A percentile compares a stretch with the other conserved stretches of the same genome.
Evolutionary conservation across 2,113 vertebrate species (phyloP).

Genomic region (Choloepus hoffmanni): DNA sequence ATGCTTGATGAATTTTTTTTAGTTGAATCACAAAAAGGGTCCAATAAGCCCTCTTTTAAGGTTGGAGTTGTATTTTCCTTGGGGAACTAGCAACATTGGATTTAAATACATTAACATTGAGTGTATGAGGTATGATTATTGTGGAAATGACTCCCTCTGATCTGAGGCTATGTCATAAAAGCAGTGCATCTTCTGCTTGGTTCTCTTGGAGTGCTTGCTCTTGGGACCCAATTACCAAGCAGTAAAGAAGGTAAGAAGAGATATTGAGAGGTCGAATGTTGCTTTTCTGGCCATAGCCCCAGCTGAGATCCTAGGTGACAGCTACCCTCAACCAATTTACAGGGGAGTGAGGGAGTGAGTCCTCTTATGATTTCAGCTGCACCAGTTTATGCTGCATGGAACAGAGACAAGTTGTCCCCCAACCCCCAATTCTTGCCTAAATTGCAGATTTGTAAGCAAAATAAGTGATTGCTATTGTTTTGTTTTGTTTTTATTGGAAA

Average conservation of each 20-base stretch:
- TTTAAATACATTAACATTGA: not conserved
- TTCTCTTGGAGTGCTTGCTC: not conserved
- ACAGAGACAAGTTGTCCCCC: not conserved
- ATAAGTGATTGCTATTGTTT: not conserved
- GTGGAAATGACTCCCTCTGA: not conserved
- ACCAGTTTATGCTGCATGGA: too few relatives aligned
- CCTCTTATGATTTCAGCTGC: not conserved
- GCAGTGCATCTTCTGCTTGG: not conserved
- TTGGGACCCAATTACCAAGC: not conserved
- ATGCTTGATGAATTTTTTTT: not conserved
- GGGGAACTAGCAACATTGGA: not conserved
- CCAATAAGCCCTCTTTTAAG: not conserved
- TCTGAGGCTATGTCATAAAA: not conserved
- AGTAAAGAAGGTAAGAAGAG: not conserved
- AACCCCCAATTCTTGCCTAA: too few relatives aligned
- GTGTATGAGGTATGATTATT: not conserved
- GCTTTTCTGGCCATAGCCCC: not conserved
- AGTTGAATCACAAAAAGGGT: not conserved
- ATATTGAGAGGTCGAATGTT: too few relatives aligned
- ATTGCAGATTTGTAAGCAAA: not conserved
- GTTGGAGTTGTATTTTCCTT: not conserved
- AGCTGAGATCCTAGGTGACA: not conserved
- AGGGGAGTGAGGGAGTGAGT: rapidly evolving
- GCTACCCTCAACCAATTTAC: not conserved
- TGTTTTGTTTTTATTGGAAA: slow-evolving; percentile 91